Percentiles rank a stretch among this genome's conserved stretches.
phyloP scores from a whole-genome alignment of 1,140 invertebrate species.

The Hycleus phaleratus region DNA sequence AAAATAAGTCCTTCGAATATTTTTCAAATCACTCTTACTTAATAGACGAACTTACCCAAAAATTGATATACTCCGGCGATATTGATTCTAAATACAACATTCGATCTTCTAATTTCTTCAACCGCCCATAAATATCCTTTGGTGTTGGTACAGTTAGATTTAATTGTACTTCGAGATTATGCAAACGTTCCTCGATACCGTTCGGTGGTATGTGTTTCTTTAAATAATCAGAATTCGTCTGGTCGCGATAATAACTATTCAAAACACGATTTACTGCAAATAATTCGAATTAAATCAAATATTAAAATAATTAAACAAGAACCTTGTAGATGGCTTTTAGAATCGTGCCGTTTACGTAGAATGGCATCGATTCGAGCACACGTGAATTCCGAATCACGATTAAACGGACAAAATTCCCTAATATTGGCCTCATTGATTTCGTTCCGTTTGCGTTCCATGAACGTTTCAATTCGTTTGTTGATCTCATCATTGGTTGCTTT shows the following conservation, averaged over 20 bases:
- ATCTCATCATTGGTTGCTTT: constrained; percentile 51
- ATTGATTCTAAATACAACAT: constrained; percentile 58
- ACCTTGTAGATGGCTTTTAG: constrained; percentile 65
- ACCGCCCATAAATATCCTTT: constrained; percentile 51
- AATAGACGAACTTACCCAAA: constrained; percentile 47
- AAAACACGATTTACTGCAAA: constrained; percentile 49
- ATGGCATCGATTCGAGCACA: constrained; percentile 62
- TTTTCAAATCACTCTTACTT: too few relatives aligned
- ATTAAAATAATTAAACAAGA: constrained; percentile 18
- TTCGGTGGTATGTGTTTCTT: constrained; percentile 30
- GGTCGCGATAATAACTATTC: constrained; percentile 46
- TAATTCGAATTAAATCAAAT: constrained; percentile 27
- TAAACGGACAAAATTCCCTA: constrained; percentile 53
- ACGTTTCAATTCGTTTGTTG: constrained; percentile 52
- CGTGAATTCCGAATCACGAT: constrained; percentile 40
- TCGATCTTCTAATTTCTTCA: constrained; percentile 59
- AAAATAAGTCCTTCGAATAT: too few relatives aligned
- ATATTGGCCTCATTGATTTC: constrained; percentile 59
- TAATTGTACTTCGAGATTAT: constrained; percentile 48
- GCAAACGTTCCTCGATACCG: constrained; percentile 52
- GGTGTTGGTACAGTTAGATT: constrained; percentile 47
- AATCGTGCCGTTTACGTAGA: constrained; percentile 53
- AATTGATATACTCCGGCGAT: constrained; percentile 61
- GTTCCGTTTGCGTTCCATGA: constrained; percentile 54
- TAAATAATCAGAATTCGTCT: constrained; percentile 33